Conservation (phyloP, 2,113 vertebrate species). For the Halcyon senegalensis region DNA sequence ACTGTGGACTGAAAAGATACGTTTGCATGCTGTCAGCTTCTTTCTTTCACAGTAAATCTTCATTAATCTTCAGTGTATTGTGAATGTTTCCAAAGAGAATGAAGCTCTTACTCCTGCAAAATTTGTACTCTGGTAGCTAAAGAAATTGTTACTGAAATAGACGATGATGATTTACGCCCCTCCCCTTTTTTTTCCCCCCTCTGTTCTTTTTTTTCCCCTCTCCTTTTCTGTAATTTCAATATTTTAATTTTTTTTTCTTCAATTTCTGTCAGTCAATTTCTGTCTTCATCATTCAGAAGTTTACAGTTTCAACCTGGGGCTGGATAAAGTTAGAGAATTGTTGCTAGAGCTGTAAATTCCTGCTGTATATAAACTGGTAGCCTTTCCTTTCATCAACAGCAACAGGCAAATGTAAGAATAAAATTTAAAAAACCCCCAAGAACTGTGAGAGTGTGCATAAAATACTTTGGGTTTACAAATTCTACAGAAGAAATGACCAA, state of each 20-base stretch:
- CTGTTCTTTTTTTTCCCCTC: fast-evolving
- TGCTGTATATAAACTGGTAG: constrained; percentile 1
- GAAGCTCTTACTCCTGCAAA: background rate
- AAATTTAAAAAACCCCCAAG: background rate
- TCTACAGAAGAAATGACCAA: background rate
- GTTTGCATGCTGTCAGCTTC: background rate
- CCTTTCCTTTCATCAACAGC: background rate
- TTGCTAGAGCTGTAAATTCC: background rate
- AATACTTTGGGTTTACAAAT: background rate
- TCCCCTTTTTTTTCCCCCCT: too few relatives aligned
- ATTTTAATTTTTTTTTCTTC: too few relatives aligned
- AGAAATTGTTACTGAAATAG: background rate
- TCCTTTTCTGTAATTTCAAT: background rate
- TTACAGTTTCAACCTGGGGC: background rate
- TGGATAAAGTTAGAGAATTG: background rate
- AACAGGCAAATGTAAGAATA: background rate
- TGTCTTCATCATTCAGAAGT: background rate
- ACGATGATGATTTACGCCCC: fast-evolving
- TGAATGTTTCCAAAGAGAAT: background rate
- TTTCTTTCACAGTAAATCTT: background rate
- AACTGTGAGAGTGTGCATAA: background rate
- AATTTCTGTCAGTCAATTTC: background rate
- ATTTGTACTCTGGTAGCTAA: background rate
- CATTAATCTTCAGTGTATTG: background rate
- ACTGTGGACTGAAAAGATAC: background rate